A percentile compares a stretch with the other conserved stretches of the same genome.
Evolutionary conservation across 2,797 vertebrate genomes (phyloP).

Genomic region (Pagetopsis macropterus): DNA sequence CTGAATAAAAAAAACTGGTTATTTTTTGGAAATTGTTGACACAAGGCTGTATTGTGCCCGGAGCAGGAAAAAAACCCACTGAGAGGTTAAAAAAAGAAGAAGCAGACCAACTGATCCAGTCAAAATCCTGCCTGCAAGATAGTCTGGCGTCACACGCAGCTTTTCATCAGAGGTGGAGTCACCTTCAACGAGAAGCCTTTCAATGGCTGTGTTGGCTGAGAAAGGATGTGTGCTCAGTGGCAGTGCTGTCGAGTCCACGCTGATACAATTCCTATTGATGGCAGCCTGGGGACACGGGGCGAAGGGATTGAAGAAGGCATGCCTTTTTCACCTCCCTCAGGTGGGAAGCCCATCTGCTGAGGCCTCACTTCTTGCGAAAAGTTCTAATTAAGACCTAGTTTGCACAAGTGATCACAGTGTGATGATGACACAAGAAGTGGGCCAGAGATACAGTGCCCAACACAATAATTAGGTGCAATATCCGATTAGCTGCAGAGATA

Average conservation of each 20-base stretch:
- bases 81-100: slow-evolving; percentile 36
- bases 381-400: slow-evolving; percentile 77
- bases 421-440: slow-evolving; percentile 62
- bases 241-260: slow-evolving; percentile 46
- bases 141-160: slow-evolving; percentile 29
- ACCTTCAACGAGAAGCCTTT: slow-evolving; percentile 65
- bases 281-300: slow-evolving; percentile 44
- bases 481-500: slow-evolving; percentile 66
- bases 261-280: slow-evolving; percentile 68
- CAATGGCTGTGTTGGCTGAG: slow-evolving; percentile 42
- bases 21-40: slow-evolving; percentile 53
- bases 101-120: slow-evolving; percentile 39
- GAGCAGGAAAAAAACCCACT: slow-evolving; percentile 30
- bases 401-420: slow-evolving; percentile 68
- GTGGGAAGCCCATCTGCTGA: slow-evolving; percentile 66
- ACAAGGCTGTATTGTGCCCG: slow-evolving; percentile 36
- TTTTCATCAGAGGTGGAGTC: slow-evolving; percentile 58
- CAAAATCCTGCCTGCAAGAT: slow-evolving; percentile 43
- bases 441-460: slow-evolving; percentile 52
- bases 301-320: slow-evolving; percentile 38
- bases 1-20: slow-evolving; percentile 53
- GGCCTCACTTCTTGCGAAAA: slow-evolving; percentile 63
- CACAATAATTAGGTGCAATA: slow-evolving; percentile 67
- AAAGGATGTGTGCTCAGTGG: slow-evolving; percentile 59
- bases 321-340: slow-evolving; percentile 70